These are phyloP conservation scores for Silurus asotus DNA, from an alignment of 2,113 vertebrate species.

Conservation along the genomic window DNA sequence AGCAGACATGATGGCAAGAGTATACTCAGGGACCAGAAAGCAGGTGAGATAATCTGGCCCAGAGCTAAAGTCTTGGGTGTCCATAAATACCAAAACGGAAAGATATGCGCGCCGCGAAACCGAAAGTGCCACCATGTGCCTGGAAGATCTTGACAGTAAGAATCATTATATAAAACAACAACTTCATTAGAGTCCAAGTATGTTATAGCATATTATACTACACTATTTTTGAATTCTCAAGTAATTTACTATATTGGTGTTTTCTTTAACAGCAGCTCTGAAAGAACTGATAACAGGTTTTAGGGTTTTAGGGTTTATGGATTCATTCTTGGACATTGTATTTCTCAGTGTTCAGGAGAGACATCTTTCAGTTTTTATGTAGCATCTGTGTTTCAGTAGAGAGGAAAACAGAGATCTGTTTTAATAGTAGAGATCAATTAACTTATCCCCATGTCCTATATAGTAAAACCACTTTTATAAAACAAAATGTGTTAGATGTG, in stretches of 20 bases:
- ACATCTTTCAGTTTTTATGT: not conserved
- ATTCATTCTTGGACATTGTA: not conserved
- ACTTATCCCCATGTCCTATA: not conserved
- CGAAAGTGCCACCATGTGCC: no score
- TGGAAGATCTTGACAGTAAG: no score
- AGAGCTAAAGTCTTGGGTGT: no score
- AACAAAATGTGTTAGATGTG: not conserved
- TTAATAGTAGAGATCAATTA: not conserved
- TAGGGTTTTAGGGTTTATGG: not conserved
- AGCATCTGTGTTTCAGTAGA: no score
- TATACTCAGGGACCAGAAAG: no score
- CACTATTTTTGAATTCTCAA: not conserved
- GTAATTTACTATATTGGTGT: not conserved
- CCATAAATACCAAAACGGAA: no score
- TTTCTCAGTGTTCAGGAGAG: not conserved
- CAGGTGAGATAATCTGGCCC: no score
- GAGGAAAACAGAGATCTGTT: no score
- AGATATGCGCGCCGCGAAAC: no score
- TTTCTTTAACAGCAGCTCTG: not conserved
- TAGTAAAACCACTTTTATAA: not conserved
- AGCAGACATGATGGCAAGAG: no score
- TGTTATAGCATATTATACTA: not conserved
- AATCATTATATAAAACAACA: no score
- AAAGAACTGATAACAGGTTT: not conserved
- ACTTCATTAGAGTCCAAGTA: not conserved